These are phyloP conservation scores for Aphidoletes aphidimyza DNA, from an alignment of 2,888 invertebrate genomes.

Conservation along the genomic window DNA sequence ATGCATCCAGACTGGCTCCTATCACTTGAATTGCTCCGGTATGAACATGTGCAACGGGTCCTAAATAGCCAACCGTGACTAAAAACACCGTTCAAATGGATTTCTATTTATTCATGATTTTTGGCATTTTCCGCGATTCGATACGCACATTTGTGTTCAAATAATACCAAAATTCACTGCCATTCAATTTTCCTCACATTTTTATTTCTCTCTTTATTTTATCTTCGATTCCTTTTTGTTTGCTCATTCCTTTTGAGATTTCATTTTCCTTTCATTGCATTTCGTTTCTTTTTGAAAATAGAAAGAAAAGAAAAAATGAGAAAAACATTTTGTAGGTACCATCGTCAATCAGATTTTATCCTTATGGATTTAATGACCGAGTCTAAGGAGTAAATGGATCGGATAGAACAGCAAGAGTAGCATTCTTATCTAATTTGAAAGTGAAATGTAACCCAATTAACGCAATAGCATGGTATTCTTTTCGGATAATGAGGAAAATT, in stretches of 20 bases:
- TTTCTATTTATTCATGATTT: conserved; percentile 56
- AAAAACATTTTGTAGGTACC: no score
- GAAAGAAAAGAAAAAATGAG: no score
- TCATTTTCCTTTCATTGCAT: not conserved
- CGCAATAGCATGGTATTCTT: not conserved
- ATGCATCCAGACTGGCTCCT: conserved; percentile 8
- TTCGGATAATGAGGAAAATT: not conserved
- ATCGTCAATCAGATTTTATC: conserved; percentile 33
- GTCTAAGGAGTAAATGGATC: not conserved
- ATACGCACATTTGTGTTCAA: conserved; percentile 54
- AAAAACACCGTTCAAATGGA: conserved; percentile 56
- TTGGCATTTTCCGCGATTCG: conserved; percentile 56
- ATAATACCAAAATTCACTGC: not conserved
- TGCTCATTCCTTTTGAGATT: not conserved
- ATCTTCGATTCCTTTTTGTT: not conserved
- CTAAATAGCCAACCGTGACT: conserved; percentile 26
- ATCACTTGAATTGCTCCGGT: not conserved
- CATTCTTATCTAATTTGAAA: not conserved
- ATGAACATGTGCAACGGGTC: not conserved
- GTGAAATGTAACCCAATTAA: not conserved
- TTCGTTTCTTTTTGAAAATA: not conserved
- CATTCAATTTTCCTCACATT: not conserved
- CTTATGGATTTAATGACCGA: not conserved
- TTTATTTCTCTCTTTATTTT: not conserved
- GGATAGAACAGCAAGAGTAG: conserved; percentile 22